phyloP scores from a whole-genome alignment of 2,888 invertebrate species.

The Ferrisia virgata region DNA sequence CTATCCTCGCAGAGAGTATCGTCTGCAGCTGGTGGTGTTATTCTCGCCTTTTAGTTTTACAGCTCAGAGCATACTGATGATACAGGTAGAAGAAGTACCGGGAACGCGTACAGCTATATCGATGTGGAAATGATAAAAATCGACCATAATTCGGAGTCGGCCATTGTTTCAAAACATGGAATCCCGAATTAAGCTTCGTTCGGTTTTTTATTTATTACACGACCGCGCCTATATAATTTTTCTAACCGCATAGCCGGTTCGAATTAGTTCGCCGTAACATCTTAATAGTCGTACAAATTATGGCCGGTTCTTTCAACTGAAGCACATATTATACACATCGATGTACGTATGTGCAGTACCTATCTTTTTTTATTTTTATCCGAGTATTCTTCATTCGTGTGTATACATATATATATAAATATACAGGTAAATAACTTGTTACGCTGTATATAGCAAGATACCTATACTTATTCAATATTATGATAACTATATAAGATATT shows the following conservation, averaged over 20 bases:
- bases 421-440: too few relatives aligned
- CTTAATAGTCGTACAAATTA: slow-evolving; percentile 25
- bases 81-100: too few relatives aligned
- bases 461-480: too few relatives aligned
- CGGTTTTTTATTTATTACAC: neutral
- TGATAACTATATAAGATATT: too few relatives aligned
- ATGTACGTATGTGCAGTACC: neutral
- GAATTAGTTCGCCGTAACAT: slow-evolving; percentile 13
- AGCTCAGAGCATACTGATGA: too few relatives aligned
- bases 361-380: neutral
- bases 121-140: slow-evolving; percentile 26
- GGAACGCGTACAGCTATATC: neutral
- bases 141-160: slow-evolving; percentile 7
- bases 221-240: slow-evolving; percentile 25
- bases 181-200: slow-evolving; percentile 19
- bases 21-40: too few relatives aligned
- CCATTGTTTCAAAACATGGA: slow-evolving; percentile 27
- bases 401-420: too few relatives aligned
- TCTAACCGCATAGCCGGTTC: slow-evolving; percentile 15
- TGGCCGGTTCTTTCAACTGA: neutral
- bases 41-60: neutral
- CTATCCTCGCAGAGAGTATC: too few relatives aligned
- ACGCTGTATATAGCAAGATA: too few relatives aligned
- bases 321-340: too few relatives aligned
- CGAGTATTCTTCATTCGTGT: neutral